These are phyloP conservation scores for Leptobrachium leishanense DNA, from an alignment of 2,113 vertebrate genomes.

Conservation along the genomic window DNA sequence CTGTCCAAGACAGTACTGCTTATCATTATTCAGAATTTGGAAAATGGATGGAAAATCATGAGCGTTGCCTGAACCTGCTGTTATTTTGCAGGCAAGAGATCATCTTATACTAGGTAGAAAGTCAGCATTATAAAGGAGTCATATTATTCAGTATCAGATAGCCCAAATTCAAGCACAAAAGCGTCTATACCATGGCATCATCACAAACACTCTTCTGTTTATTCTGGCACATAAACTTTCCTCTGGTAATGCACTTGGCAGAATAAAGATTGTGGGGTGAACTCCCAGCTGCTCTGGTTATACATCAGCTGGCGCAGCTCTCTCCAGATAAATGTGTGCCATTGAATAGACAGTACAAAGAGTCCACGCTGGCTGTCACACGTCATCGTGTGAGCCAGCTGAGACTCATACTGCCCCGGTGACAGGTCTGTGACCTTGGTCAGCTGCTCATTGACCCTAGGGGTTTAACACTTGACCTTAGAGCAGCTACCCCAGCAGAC, in stretches of 20 bases:
- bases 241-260: constrained; percentile 39
- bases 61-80: no score
- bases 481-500: background rate
- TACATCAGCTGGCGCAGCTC: constrained; percentile 13
- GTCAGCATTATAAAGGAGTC: no score
- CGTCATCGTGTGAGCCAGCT: constrained; percentile 15
- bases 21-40: no score
- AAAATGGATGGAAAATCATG: no score
- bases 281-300: constrained; percentile 13
- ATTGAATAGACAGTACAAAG: constrained; percentile 38
- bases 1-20: no score
- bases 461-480: constrained; percentile 44
- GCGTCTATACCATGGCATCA: background rate
- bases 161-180: no score
- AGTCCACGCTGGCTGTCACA: constrained; percentile 3
- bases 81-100: no score
- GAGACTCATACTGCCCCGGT: constrained; percentile 31
- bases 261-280: background rate
- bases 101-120: no score
- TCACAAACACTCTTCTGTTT: background rate
- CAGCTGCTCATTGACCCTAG: constrained; percentile 44
- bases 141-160: no score
- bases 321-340: constrained; percentile 30
- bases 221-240: background rate
- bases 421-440: constrained; percentile 37